Evolutionary conservation across 2,888 invertebrate genomes (phyloP), one percentile per base, ranked within the genome.

Genomic region (Napeogenes inachia): DNA sequence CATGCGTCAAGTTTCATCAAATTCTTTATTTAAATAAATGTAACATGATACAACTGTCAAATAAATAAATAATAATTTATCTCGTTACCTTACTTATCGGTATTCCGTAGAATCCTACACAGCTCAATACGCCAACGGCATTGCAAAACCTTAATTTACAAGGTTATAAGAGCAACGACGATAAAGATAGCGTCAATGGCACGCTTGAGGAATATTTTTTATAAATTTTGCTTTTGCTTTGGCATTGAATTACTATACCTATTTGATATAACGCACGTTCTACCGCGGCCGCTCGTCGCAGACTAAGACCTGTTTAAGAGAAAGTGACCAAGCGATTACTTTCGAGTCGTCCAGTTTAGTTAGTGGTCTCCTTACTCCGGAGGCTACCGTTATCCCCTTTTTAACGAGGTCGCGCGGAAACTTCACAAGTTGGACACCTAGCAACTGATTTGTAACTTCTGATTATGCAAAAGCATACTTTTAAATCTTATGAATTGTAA

Each of bases 271-370:
- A 57, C 46, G 70, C 74, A 76, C 76, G 73, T 76, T 73, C 66
- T 66, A 67, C 68, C 70, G 73, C 77, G 71, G 72, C 73, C 71
- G 75, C 65, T 79, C 79, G 79, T 77, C 65, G 61, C 61, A 58
- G 61, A 63, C 62, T 63, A 63, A 71, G 76, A 82, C 85, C 79
- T 78, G 82, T 82, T 82, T 74, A 76, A 85, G 88, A 88, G 89
- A 89, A 89, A 89, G 89, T 89, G 88, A 81, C 79, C 72, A 69
- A 71, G 70, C 76, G 72, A 81, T 84, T 84, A 87, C 89, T 89
- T 89, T 89, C 88, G 79, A 87, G 72, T 75, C 78, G 77, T 75
- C 71, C 75, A 74, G 77, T 79, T 79, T 81, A 75, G 77, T 63
- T 55, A 45, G 59, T 60, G 60, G 61, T 62, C 56, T 59, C 75